Conservation (phyloP, 2,113 vertebrate species). For the Paracanthobrama guichenoti region DNA sequence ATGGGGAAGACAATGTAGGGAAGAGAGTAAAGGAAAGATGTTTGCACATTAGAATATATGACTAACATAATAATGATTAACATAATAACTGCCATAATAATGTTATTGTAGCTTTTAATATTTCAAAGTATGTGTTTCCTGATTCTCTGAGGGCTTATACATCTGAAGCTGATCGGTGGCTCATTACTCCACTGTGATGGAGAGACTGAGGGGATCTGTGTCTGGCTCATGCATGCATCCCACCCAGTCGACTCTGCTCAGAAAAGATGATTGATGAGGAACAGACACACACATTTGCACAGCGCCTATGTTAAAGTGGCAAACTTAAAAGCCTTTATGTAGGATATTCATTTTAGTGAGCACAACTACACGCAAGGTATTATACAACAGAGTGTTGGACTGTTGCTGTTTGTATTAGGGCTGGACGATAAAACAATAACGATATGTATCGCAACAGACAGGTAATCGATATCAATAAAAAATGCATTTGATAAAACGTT, state of each 20-base stretch:
- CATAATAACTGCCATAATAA: conserved; percentile 1
- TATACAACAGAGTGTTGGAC: not conserved
- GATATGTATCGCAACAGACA: too few relatives aligned
- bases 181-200: not conserved
- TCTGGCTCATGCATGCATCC: not conserved
- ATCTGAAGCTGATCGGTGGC: not conserved
- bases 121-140: not conserved
- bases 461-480: too few relatives aligned
- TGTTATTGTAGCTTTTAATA: not conserved
- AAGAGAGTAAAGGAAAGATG: not conserved
- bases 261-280: not conserved
- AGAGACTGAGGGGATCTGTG: not conserved
- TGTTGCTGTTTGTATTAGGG: not conserved
- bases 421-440: too few relatives aligned
- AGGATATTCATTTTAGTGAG: not conserved
- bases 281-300: not conserved
- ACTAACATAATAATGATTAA: not conserved
- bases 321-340: too few relatives aligned
- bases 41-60: not conserved
- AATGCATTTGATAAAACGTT: too few relatives aligned
- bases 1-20: not conserved
- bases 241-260: not conserved
- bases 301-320: not conserved
- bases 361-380: not conserved
- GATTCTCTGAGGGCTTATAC: not conserved